Conservation (phyloP, 1,140 invertebrate genomes). For the Drosophila tropicalis region DNA sequence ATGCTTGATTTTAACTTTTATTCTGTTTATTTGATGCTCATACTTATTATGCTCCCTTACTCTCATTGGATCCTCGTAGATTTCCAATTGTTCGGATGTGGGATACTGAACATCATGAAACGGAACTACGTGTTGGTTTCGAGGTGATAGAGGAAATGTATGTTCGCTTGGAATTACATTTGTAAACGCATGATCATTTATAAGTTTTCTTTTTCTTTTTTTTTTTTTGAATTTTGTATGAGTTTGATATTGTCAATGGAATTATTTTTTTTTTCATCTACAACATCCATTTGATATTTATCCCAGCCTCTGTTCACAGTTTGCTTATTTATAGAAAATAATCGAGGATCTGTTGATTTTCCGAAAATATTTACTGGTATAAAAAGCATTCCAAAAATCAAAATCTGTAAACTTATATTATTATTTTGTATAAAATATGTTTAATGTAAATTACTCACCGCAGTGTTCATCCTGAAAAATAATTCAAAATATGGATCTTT, state of each 20-base stretch:
- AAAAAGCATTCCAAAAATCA: conserved; percentile 34
- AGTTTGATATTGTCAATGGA: not conserved
- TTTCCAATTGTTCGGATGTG: conserved; percentile 44
- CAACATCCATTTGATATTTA: not conserved
- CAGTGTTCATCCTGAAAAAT: conserved; percentile 16
- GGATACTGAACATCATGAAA: conserved; percentile 47
- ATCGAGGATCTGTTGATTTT: not conserved
- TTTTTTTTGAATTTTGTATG: conserved; percentile 13
- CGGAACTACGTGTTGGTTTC: conserved; percentile 62
- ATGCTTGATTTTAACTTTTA: conserved; percentile 85
- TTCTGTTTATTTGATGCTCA: conserved; percentile 32
- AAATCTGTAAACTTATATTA: conserved; percentile 15
- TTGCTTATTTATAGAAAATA: conserved; percentile 23
- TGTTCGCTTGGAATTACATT: conserved; percentile 33
- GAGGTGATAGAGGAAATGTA: conserved; percentile 49
- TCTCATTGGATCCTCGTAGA: conserved; percentile 24
- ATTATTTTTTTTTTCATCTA: conserved; percentile 4
- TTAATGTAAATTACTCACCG: conserved; percentile 19
- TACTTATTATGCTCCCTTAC: conserved; percentile 3
- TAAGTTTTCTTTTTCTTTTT: conserved; percentile 27
- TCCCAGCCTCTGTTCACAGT: conserved; percentile 5
- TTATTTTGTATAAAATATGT: not conserved
- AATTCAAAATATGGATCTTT: no score
- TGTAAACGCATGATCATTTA: not conserved
- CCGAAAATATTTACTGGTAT: conserved; percentile 27